Conservation (phyloP, 2,113 vertebrate species). For the Caloenas nicobarica region DNA sequence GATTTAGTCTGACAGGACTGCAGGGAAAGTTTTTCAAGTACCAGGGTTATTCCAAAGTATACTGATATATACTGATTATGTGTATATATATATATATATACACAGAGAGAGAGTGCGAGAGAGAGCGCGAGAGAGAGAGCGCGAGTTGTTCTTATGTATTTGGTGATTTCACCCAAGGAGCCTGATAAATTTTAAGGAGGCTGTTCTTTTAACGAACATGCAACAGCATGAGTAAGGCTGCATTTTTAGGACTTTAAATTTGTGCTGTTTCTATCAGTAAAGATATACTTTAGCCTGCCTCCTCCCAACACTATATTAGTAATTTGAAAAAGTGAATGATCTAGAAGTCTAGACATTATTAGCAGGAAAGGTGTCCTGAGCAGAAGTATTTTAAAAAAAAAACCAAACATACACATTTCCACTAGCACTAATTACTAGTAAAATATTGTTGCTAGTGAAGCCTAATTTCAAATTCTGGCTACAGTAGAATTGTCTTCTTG, state of each 20-base stretch:
- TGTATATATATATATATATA: too few relatives aligned
- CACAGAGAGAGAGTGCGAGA: too few relatives aligned
- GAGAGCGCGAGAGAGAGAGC: too few relatives aligned
- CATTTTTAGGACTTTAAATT: background rate
- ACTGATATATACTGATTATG: too few relatives aligned
- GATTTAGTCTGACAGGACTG: background rate
- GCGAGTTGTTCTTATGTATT: background rate
- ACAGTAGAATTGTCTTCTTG: background rate
- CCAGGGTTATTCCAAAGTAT: background rate
- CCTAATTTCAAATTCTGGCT: conserved; percentile 10
- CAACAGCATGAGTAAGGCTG: background rate
- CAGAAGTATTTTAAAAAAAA: background rate
- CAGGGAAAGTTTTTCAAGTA: background rate
- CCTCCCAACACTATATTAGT: background rate
- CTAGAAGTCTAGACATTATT: background rate
- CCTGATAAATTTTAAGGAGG: background rate
- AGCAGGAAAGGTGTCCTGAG: background rate
- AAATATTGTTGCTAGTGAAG: background rate
- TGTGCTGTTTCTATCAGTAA: conserved; percentile 44
- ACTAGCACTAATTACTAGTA: background rate
- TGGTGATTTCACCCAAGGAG: background rate
- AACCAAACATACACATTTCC: background rate
- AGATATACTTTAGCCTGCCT: conserved; percentile 8
- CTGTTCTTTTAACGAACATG: background rate
- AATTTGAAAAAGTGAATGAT: background rate